Evolutionary conservation across 2,113 vertebrate genomes (phyloP).

Genomic region (Ciconia boyciana): DNA sequence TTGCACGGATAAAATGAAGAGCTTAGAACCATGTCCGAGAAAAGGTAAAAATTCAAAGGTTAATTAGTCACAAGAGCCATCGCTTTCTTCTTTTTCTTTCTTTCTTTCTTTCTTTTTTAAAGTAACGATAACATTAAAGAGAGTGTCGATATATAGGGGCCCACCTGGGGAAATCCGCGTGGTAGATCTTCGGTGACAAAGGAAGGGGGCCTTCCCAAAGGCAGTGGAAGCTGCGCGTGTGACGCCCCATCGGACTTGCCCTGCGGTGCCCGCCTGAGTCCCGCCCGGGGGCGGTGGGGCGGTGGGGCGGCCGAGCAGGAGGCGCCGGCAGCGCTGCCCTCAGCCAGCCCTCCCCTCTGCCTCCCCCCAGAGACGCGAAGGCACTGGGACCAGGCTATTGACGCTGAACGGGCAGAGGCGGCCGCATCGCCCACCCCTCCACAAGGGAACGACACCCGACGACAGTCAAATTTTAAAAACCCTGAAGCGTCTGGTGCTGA

Average conservation of each 20-base stretch:
- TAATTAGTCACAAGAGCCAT: background rate
- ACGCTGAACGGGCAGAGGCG: background rate
- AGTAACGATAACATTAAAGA: background rate
- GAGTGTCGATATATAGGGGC: background rate
- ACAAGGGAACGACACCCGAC: background rate
- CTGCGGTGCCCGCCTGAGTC: too few species aligned
- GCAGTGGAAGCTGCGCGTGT: background rate
- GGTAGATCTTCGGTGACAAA: background rate
- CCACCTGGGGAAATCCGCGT: background rate
- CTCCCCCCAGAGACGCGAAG: background rate
- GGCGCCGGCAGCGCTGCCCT: background rate
- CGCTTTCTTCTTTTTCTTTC: background rate
- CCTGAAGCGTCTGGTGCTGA: background rate
- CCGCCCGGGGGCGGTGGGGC: too few species aligned
- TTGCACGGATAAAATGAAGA: background rate
- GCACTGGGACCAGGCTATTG: background rate
- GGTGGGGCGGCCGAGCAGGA: background rate
- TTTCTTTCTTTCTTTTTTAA: background rate
- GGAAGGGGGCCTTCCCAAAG: background rate
- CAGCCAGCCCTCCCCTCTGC: background rate
- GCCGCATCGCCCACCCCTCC: background rate
- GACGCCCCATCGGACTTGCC: accelerated
- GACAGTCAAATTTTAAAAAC: background rate
- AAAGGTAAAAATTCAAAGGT: background rate
- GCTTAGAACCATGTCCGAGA: background rate